phyloP scores from a whole-genome alignment of 2,888 invertebrate species.

The Andrena marginata region DNA sequence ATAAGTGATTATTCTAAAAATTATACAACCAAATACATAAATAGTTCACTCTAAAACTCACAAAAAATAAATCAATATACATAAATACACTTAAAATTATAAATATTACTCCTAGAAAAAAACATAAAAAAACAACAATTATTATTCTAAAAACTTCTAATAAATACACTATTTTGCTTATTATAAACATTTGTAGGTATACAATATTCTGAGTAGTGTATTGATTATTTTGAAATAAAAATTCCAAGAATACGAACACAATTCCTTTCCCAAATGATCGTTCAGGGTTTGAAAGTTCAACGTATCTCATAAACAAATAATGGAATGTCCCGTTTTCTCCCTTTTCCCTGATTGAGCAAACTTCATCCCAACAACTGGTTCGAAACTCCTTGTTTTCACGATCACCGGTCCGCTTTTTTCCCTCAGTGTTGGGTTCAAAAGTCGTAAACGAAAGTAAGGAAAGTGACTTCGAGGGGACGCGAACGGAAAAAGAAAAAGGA shows the following conservation, averaged over 20 bases:
- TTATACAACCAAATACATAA: too few species aligned
- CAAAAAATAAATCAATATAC: too few species aligned
- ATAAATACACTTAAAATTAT: too few species aligned
- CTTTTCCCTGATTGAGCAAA: constrained; percentile 23
- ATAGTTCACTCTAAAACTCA: too few species aligned
- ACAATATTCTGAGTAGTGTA: too few species aligned
- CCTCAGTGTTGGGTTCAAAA: constrained; percentile 22
- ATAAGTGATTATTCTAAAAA: too few species aligned
- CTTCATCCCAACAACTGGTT: constrained; percentile 40
- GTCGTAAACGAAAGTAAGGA: constrained; percentile 25
- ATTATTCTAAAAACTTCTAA: too few species aligned
- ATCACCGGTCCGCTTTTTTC: constrained; percentile 21
- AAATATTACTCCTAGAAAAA: too few species aligned
- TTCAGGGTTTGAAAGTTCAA: not conserved
- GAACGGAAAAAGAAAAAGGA: not conserved
- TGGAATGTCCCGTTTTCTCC: not conserved
- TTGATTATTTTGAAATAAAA: not conserved
- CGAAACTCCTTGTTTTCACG: constrained; percentile 29
- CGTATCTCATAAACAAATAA: not conserved
- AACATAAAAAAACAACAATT: not conserved
- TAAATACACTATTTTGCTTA: too few species aligned
- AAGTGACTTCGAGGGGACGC: constrained; percentile 10
- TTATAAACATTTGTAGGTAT: too few species aligned
- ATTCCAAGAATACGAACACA: not conserved
- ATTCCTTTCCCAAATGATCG: not conserved